Evolutionary conservation across 2,797 vertebrate species (phyloP).

Genomic region (Alcedo quadribrachys): DNA sequence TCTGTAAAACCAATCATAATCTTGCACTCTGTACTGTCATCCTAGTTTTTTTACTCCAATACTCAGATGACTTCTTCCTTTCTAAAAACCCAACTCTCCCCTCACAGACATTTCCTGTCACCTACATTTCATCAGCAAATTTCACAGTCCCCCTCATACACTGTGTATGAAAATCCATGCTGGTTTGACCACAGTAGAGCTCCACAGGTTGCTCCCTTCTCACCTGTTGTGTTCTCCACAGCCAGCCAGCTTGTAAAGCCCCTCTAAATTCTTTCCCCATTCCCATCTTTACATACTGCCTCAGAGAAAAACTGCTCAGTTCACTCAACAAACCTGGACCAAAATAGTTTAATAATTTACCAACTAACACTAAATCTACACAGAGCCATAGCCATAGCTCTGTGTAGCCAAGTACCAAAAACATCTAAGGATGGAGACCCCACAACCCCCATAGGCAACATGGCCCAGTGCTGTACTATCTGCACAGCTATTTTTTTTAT

Average conservation of each 20-base stretch:
- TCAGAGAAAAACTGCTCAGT: background rate
- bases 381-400: background rate
- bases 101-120: background rate
- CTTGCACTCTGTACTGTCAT: background rate
- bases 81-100: background rate
- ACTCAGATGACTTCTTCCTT: background rate
- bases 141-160: background rate
- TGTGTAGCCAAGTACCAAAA: background rate
- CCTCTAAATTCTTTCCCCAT: background rate
- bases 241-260: background rate
- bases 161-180: background rate
- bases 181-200: background rate
- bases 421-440: background rate
- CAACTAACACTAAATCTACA: background rate
- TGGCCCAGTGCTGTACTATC: background rate
- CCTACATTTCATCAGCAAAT: background rate
- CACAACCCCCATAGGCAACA: background rate
- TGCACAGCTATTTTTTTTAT: too few relatives aligned
- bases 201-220: background rate
- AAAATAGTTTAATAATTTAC: background rate
- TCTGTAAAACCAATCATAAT: background rate
- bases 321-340: background rate
- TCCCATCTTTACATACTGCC: background rate
- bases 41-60: background rate
- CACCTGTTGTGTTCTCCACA: accelerated